Evolutionary conservation across 2,888 invertebrate genomes (phyloP).

Genomic region (Meliscaeva auricollis): DNA sequence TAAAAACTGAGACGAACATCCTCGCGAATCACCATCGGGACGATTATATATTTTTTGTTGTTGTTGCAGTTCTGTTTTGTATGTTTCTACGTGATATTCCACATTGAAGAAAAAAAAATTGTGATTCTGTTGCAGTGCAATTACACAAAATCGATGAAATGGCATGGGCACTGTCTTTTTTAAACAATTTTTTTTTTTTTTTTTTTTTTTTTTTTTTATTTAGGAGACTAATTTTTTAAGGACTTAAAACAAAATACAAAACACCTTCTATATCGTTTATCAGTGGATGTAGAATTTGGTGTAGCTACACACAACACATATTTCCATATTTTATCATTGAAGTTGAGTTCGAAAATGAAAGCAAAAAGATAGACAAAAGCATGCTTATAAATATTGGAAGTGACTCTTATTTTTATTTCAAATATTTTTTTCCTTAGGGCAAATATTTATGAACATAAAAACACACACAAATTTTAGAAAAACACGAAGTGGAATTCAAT

Average conservation of each 20-base stretch:
- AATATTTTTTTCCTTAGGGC: slow-evolving; percentile 1
- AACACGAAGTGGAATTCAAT: slow-evolving; percentile 6
- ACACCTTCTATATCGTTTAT: slow-evolving; percentile 21
- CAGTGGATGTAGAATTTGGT: slow-evolving; percentile 16
- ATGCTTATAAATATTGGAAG: slow-evolving; percentile 17
- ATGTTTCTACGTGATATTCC: slow-evolving; percentile 34
- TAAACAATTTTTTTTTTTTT: slow-evolving; percentile 3
- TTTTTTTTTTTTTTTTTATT: background rate
- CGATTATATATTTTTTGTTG: slow-evolving; percentile 14
- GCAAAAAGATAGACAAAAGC: background rate
- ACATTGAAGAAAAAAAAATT: slow-evolving; percentile 33
- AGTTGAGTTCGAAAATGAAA: background rate
- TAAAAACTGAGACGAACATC: slow-evolving; percentile 32
- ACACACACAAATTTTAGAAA: background rate
- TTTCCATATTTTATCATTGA: slow-evolving; percentile 4
- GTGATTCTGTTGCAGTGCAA: slow-evolving; percentile 70
- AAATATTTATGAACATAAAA: slow-evolving; percentile 1
- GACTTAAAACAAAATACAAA: slow-evolving; percentile 4
- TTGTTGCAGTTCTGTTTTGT: background rate
- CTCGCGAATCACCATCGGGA: slow-evolving; percentile 37
- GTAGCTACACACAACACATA: background rate
- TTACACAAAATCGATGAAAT: slow-evolving; percentile 67
- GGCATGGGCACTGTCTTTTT: slow-evolving; percentile 35
- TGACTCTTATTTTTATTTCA: background rate
- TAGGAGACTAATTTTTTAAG: slow-evolving; percentile 17